phyloP scores from a whole-genome alignment of 2,888 invertebrate species.

The Bellardia bayeri region DNA sequence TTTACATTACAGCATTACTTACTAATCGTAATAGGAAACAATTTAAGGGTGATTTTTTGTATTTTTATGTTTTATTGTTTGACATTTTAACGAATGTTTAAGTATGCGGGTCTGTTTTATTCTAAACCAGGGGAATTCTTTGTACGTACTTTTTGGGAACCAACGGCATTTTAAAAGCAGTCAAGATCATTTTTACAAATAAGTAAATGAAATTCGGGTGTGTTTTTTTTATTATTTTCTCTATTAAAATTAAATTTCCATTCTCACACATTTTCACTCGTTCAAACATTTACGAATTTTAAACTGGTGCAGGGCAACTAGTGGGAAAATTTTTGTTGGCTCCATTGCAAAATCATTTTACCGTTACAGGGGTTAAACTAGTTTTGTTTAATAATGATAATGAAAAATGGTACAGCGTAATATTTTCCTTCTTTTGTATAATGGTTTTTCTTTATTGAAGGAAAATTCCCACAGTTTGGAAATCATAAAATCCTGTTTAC shows the following conservation, averaged over 20 bases:
- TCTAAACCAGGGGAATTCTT: slow-evolving; percentile 56
- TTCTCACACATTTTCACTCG: slow-evolving; percentile 45
- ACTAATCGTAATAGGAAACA: too few species aligned
- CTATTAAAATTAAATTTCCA: slow-evolving; percentile 30
- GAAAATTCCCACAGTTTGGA: slow-evolving; percentile 37
- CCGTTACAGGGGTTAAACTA: slow-evolving; percentile 51
- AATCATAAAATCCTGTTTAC: slow-evolving; percentile 33
- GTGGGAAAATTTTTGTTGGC: slow-evolving; percentile 52
- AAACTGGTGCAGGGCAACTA: slow-evolving; percentile 59
- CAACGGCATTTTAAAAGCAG: slow-evolving; percentile 37
- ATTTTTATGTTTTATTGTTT: slow-evolving; percentile 33
- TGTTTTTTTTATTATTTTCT: slow-evolving; percentile 14
- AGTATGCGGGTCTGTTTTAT: slow-evolving; percentile 62
- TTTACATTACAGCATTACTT: neutral
- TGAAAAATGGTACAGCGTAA: neutral
- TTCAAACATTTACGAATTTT: neutral
- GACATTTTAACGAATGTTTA: slow-evolving; percentile 40
- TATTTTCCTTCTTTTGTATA: slow-evolving; percentile 3
- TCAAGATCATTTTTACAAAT: slow-evolving; percentile 32
- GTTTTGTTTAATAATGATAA: neutral
- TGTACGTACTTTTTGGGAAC: slow-evolving; percentile 36
- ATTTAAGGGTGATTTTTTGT: slow-evolving; percentile 64
- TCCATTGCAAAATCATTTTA: slow-evolving; percentile 41
- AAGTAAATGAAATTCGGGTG: slow-evolving; percentile 16
- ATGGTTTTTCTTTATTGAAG: slow-evolving; percentile 4